Evolutionary conservation across 1,140 invertebrate genomes (phyloP).

Genomic region (Sesamia nonagrioides): DNA sequence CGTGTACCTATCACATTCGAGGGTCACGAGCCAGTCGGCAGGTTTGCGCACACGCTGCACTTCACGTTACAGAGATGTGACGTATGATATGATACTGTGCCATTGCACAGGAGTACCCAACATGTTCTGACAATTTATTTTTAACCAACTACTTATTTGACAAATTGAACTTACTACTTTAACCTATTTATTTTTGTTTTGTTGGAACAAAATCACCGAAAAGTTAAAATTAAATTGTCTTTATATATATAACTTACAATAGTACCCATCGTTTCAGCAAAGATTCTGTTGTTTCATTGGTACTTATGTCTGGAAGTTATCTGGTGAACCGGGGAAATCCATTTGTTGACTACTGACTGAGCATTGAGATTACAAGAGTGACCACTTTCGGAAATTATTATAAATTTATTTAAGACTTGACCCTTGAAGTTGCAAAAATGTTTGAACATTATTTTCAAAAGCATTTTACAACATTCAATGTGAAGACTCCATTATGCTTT

Average conservation of each 20-base stretch:
- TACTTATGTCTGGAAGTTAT: constrained; percentile 36
- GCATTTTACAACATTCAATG: constrained; percentile 21
- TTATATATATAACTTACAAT: constrained; percentile 66
- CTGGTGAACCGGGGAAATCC: constrained; percentile 46
- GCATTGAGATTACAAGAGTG: not conserved
- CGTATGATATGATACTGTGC: constrained; percentile 30
- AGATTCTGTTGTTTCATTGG: constrained; percentile 8
- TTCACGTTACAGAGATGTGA: constrained; percentile 53
- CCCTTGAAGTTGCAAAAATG: not conserved
- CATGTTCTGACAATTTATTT: constrained; percentile 59
- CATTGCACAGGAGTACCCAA: constrained; percentile 45
- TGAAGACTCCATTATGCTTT: not conserved
- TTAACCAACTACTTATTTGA: not conserved
- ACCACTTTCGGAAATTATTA: not conserved
- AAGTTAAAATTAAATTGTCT: constrained; percentile 55
- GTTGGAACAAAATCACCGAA: not conserved
- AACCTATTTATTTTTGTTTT: too few relatives aligned
- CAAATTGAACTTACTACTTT: not conserved
- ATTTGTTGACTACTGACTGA: constrained; percentile 17
- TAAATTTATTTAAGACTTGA: not conserved
- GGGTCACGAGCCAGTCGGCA: constrained; percentile 50
- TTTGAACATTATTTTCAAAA: constrained; percentile 7
- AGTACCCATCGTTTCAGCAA: constrained; percentile 9
- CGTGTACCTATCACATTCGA: constrained; percentile 55
- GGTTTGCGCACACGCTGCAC: constrained; percentile 44